phyloP scores from a whole-genome alignment of 2,113 vertebrate genomes.

The Hippolais icterina region DNA sequence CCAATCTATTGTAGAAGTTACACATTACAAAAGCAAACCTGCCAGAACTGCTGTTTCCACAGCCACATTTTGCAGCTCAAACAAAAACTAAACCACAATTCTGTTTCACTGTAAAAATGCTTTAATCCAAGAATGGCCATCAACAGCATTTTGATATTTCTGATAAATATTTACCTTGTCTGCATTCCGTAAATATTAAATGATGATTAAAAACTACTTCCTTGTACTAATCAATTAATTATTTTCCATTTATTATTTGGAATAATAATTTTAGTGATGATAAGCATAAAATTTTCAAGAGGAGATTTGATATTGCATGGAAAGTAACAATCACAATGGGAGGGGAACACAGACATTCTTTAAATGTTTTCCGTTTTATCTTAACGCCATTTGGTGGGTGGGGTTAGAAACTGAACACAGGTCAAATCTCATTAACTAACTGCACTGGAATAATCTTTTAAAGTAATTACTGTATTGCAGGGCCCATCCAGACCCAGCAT shows the following conservation, averaged over 20 bases:
- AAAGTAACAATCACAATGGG: neutral
- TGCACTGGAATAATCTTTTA: neutral
- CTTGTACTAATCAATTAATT: neutral
- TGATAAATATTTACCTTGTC: neutral
- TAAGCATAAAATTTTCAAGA: neutral
- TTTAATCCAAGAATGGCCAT: neutral
- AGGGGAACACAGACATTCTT: neutral
- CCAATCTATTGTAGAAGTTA: neutral
- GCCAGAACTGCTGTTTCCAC: neutral
- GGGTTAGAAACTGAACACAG: neutral
- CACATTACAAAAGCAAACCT: neutral
- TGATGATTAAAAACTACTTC: neutral
- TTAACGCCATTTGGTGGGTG: neutral
- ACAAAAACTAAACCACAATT: neutral
- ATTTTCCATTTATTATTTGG: neutral
- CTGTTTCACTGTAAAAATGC: neutral
- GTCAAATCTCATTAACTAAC: neutral
- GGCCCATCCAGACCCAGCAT: neutral
- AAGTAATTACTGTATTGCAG: neutral
- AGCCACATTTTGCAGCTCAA: neutral
- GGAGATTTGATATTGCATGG: neutral
- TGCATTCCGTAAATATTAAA: neutral
- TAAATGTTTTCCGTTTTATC: neutral
- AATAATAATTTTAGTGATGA: neutral
- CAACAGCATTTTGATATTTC: neutral